Conservation (phyloP, 2,888 invertebrate species). For the Allacma fusca region DNA sequence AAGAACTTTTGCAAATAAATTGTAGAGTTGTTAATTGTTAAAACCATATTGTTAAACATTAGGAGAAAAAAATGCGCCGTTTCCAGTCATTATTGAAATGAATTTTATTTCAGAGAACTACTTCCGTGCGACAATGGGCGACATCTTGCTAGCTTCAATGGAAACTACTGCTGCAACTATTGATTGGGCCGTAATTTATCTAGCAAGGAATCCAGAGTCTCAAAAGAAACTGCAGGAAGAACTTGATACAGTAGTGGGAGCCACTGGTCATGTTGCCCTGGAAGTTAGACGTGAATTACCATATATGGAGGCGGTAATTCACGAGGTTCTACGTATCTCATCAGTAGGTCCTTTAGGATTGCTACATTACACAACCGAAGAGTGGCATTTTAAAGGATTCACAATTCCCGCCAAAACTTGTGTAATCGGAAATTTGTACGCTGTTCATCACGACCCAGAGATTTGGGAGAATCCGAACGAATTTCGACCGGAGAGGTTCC, state of each 20-base stretch:
- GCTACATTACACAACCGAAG: constrained; percentile 77
- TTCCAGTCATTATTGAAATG: too few relatives aligned
- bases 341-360: constrained; percentile 83
- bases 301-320: constrained; percentile 74
- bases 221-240: constrained; percentile 13
- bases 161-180: constrained; percentile 9
- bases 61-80: too few relatives aligned
- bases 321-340: constrained; percentile 79
- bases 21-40: too few relatives aligned
- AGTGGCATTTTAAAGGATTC: not conserved
- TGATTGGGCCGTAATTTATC: not conserved
- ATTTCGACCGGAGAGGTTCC: constrained; percentile 29
- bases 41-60: too few relatives aligned
- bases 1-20: too few relatives aligned
- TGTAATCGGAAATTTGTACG: constrained; percentile 9
- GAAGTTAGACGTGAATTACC: not conserved
- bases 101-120: not conserved
- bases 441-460: constrained; percentile 14
- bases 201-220: not conserved
- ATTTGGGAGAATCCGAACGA: constrained; percentile 10
- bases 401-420: not conserved
- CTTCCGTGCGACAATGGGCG: not conserved
- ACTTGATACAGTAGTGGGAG: not conserved
- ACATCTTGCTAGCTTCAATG: not conserved
- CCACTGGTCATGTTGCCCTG: not conserved